phyloP scores from a whole-genome alignment of 2,113 vertebrate genomes.

The Kobus ellipsiprymnus region DNA sequence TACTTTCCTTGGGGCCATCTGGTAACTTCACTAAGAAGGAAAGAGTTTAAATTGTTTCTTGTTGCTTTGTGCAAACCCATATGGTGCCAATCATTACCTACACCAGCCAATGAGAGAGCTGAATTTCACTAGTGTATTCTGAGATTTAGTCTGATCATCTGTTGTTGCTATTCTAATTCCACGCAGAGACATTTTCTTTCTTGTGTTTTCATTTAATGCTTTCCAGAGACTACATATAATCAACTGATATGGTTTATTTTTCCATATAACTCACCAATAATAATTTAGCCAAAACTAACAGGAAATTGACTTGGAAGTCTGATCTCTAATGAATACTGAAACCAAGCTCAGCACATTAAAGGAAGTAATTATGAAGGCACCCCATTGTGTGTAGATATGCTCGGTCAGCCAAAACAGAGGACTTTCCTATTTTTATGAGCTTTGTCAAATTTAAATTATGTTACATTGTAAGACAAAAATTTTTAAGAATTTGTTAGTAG shows the following conservation, averaged over 20 bases:
- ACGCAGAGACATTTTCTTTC: neutral
- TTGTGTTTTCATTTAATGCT: neutral
- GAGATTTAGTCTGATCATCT: neutral
- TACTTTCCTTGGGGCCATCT: neutral
- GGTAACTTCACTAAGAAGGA: neutral
- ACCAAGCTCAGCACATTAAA: constrained; percentile 25
- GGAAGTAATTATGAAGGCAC: constrained; percentile 61
- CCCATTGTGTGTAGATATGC: constrained; percentile 30
- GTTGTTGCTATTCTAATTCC: neutral
- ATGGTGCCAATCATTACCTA: neutral
- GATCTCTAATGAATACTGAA: constrained; percentile 39
- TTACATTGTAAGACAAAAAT: constrained; percentile 56
- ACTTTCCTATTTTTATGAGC: constrained; percentile 59
- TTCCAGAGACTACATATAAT: neutral
- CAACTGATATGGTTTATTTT: neutral
- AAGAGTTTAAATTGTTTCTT: neutral
- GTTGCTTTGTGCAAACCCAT: neutral
- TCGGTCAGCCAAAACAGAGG: constrained; percentile 29
- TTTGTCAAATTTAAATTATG: constrained; percentile 49
- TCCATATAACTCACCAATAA: neutral
- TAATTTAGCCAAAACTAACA: constrained; percentile 17
- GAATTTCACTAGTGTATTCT: neutral
- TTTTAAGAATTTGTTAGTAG: constrained; percentile 56
- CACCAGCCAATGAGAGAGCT: neutral
- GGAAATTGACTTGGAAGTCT: constrained; percentile 25